These are phyloP conservation scores for Nematostella vectensis DNA, from an alignment of 92 coral and sea anemone genomes.

Conservation along the genomic window DNA sequence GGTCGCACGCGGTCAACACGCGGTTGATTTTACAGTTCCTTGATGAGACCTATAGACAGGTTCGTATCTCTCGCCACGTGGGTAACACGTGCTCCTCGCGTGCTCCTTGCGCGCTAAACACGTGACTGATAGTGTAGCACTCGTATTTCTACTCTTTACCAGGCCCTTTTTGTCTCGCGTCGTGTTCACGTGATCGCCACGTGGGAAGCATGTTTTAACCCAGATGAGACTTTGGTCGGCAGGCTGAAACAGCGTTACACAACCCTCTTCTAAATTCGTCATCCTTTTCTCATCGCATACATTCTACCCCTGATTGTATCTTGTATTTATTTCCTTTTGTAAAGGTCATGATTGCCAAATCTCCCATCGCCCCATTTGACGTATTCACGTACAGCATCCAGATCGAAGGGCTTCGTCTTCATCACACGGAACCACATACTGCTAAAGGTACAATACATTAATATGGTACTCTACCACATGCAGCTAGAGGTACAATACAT, in stretches of 20 bases:
- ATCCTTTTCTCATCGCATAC: background rate
- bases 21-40: constrained; percentile 76
- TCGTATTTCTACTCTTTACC: background rate
- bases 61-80: constrained; percentile 8
- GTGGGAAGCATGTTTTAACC: background rate
- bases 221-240: too few relatives aligned
- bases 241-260: too few relatives aligned
- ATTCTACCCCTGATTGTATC: background rate
- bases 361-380: constrained; percentile 62
- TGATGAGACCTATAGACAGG: constrained; percentile 80
- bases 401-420: too few relatives aligned
- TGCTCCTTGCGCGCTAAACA: background rate
- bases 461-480: too few relatives aligned
- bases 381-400: constrained; percentile 57
- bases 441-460: background rate
- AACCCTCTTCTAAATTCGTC: background rate
- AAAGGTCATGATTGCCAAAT: constrained; percentile 65
- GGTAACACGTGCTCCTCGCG: background rate
- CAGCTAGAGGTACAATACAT: too few relatives aligned
- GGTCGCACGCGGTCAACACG: constrained; percentile 95
- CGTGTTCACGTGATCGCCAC: background rate
- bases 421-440: background rate
- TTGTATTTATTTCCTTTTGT: constrained; percentile 1
- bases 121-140: background rate
- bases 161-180: background rate